Percentiles rank a stretch among this genome's conserved stretches.
Conservation (phyloP, 2,113 vertebrate species). For the Hemichromis elongatus region DNA sequence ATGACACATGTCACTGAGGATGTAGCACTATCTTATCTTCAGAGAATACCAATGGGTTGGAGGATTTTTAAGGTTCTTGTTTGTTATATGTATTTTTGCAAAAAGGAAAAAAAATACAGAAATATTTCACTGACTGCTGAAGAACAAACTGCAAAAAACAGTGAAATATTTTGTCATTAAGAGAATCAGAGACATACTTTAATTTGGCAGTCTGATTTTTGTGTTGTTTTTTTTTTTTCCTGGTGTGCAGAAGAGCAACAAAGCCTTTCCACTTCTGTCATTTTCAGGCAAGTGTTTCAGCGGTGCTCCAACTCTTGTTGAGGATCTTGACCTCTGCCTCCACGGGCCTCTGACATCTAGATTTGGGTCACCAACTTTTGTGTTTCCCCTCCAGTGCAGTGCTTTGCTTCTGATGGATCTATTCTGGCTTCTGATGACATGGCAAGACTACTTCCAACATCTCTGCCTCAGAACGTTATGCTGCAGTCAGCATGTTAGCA, state of each 20-base stretch:
- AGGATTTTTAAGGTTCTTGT: conserved; percentile 19
- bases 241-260: neutral
- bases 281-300: neutral
- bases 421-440: neutral
- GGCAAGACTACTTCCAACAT: neutral
- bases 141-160: neutral
- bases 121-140: neutral
- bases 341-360: neutral
- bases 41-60: conserved; percentile 2
- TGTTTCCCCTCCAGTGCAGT: neutral
- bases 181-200: neutral
- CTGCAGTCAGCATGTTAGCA: neutral
- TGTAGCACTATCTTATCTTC: conserved; percentile 10
- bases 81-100: conserved; percentile 8
- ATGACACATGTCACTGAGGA: conserved; percentile 28
- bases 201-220: neutral
- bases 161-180: conserved; percentile 3
- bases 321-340: neutral
- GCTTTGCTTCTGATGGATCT: neutral
- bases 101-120: neutral
- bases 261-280: neutral
- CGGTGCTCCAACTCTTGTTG: neutral
- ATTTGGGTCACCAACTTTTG: neutral
- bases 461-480: neutral
- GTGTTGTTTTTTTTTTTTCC: neutral